phyloP scores from a whole-genome alignment of 2,113 vertebrate species.

The Varanus salvator region DNA sequence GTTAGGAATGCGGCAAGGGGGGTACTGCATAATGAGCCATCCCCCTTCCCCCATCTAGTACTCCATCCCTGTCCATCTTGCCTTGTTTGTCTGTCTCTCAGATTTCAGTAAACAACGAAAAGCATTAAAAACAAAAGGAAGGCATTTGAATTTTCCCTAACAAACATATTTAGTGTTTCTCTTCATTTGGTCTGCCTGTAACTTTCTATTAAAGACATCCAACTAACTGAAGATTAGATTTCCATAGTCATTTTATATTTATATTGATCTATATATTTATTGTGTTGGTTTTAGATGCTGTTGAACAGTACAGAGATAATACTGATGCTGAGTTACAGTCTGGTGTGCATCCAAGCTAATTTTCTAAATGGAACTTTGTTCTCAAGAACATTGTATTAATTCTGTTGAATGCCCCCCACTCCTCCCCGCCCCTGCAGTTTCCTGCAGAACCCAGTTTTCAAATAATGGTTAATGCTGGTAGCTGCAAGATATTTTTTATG shows the following conservation, averaged over 20 bases:
- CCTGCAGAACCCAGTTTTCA: not conserved
- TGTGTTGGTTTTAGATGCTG: no score
- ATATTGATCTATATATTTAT: no score
- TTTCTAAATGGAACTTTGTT: not conserved
- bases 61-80: not conserved
- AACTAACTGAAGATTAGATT: not conserved
- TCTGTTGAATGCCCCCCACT: not conserved
- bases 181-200: not conserved
- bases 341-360: not conserved
- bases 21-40: not conserved
- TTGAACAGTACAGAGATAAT: no score
- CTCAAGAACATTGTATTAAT: not conserved
- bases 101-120: conserved; percentile 1
- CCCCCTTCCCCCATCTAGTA: not conserved
- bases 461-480: not conserved
- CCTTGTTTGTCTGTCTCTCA: not conserved
- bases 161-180: not conserved
- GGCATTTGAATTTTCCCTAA: not conserved
- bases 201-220: not conserved
- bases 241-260: not conserved
- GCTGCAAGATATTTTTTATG: not conserved
- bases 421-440: not conserved
- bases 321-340: not conserved
- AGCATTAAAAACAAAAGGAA: not conserved
- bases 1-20: not conserved